Conservation (phyloP, 1,140 invertebrate genomes). For the Dolichoris vasculosae region DNA sequence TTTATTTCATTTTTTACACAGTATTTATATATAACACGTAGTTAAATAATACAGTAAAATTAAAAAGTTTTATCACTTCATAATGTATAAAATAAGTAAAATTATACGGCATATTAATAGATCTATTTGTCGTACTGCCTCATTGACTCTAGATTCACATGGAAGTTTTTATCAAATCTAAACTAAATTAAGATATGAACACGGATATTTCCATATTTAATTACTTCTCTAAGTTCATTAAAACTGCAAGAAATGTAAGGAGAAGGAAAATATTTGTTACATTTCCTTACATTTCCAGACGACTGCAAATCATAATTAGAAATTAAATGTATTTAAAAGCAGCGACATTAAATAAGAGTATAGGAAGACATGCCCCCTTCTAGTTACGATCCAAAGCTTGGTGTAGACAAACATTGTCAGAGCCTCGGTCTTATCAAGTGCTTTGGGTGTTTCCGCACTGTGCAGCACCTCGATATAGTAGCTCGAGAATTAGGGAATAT, state of each 20-base stretch:
- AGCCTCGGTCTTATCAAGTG: slow-evolving; percentile 21
- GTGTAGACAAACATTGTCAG: neutral
- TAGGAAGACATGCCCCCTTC: neutral
- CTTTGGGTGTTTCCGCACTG: neutral
- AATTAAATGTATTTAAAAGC: neutral
- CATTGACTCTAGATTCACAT: neutral
- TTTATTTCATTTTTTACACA: neutral
- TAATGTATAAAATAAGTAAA: neutral
- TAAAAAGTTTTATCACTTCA: neutral
- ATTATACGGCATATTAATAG: neutral
- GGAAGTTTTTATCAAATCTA: neutral
- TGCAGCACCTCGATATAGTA: neutral
- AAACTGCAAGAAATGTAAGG: neutral
- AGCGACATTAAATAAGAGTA: neutral
- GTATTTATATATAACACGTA: neutral
- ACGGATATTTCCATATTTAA: neutral
- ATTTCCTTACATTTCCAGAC: no score
- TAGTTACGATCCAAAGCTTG: neutral
- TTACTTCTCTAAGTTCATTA: neutral
- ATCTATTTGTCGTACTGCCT: neutral
- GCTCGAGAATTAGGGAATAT: slow-evolving; percentile 39
- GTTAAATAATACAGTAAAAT: neutral
- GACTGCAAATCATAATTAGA: neutral
- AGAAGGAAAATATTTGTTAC: neutral
- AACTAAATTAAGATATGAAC: neutral